phyloP scores from a whole-genome alignment of 1,140 invertebrate genomes.

The Drosophila dunni region DNA sequence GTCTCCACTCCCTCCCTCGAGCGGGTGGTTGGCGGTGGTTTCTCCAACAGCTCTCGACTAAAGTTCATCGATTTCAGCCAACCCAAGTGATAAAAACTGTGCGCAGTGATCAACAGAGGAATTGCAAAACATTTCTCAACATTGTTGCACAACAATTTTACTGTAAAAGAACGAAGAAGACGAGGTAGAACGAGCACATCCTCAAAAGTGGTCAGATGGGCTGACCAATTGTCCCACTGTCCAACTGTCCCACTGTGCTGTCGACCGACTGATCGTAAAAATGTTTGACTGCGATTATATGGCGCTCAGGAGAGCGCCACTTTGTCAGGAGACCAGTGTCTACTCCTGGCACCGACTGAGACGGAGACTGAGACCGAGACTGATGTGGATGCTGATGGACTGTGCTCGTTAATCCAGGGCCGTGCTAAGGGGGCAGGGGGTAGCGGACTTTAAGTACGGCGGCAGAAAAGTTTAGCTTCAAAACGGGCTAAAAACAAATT shows the following conservation, averaged over 20 bases:
- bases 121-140: constrained; percentile 63
- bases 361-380: not conserved
- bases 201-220: constrained; percentile 17
- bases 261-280: constrained; percentile 62
- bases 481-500: constrained; percentile 31
- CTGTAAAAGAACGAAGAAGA: constrained; percentile 34
- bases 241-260: constrained; percentile 43
- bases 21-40: constrained; percentile 15
- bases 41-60: constrained; percentile 35
- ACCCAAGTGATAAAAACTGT: constrained; percentile 75
- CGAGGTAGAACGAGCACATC: constrained; percentile 30
- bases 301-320: constrained; percentile 79
- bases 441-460: not conserved
- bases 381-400: constrained; percentile 31
- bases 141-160: constrained; percentile 65
- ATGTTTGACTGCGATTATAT: constrained; percentile 81
- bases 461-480: constrained; percentile 5
- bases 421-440: not conserved
- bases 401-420: constrained; percentile 34
- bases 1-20: not conserved
- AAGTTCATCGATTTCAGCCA: constrained; percentile 80
- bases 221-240: not conserved
- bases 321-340: constrained; percentile 42
- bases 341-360: not conserved
- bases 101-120: constrained; percentile 63